Evolutionary conservation across 2,113 vertebrate species (phyloP), one percentile per base, ranked within the genome.

Genomic region (Clarias magur): DNA sequence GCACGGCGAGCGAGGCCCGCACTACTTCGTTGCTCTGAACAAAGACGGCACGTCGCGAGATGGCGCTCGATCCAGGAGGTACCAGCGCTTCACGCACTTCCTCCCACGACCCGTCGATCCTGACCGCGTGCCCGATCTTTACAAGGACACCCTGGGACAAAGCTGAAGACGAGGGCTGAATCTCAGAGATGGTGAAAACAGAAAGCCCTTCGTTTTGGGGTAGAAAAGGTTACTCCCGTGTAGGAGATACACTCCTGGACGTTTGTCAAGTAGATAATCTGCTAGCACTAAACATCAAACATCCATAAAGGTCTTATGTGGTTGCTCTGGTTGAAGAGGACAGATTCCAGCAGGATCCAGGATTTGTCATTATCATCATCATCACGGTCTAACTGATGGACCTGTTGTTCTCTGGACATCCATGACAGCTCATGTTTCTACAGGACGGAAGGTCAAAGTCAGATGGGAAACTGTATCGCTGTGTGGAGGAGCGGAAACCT

Each of bases 11-110:
- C 96, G 95, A 93, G 98, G 97, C 90, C 93, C 97, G 63, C 96
- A 96, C 92, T 99, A 97, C 91, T 99, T 98, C 81, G 98, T 99
- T 15, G 98, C 97, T 0, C 95, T 99, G 91, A 99, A 99, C 94
- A 99, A 98, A 96, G 98, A 99, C 27, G 98, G 98, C 88, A 97
- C 96, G 38, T 96, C 97, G 1, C 93, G 98, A 89, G 97, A 99
- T 89, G 98, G 98, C 90, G 95, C 96, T 76, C 97, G 98, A 94
- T 99, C 98, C 91, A 97, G 98, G 92, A 94, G 97, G 92, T 98
- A 99, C 95, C 98, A 99, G 95, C 97, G 97, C 93, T 99, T 99
- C 95, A 98, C 98, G 54, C 98, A 99, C 95, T 99, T 99, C 95
- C 96, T 99, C 93, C 98, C 98, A 13, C 96, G 98, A 95, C 98